Evolutionary conservation across 2,888 invertebrate species (phyloP).

Genomic region (Vesta saturnalis): DNA sequence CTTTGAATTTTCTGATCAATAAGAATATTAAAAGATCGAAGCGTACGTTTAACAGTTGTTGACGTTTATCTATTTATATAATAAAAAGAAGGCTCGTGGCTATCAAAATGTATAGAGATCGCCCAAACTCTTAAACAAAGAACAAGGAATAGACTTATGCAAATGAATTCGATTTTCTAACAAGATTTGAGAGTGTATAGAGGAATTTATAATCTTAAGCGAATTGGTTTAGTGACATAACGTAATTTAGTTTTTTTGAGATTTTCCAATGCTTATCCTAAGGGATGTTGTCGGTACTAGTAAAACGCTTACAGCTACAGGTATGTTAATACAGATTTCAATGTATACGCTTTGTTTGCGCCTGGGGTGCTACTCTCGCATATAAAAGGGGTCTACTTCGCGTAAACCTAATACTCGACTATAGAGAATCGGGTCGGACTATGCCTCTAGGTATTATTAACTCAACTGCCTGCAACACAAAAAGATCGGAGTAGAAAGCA

Average conservation of each 20-base stretch:
- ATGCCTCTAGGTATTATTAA: conserved; percentile 56
- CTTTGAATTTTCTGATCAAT: too few relatives aligned
- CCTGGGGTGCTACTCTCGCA: conserved; percentile 48
- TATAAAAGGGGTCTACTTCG: conserved; percentile 57
- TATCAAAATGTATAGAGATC: background rate
- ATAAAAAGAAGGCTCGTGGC: too few relatives aligned
- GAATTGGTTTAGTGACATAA: conserved; percentile 47
- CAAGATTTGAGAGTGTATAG: conserved; percentile 44
- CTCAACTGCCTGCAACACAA: conserved; percentile 57
- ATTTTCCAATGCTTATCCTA: conserved; percentile 31
- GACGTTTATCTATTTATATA: too few relatives aligned
- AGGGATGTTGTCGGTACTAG: conserved; percentile 30
- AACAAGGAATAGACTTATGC: conserved; percentile 38
- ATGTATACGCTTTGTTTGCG: conserved; percentile 51
- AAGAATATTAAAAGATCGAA: too few relatives aligned
- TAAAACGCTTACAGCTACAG: conserved; percentile 44
- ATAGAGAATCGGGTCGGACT: conserved; percentile 51
- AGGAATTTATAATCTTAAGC: conserved; percentile 46
- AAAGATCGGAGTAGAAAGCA: conserved; percentile 50
- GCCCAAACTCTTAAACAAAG: background rate
- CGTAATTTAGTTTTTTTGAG: conserved; percentile 36
- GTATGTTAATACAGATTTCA: conserved; percentile 47
- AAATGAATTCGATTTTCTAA: conserved; percentile 51
- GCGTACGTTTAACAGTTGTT: too few relatives aligned
- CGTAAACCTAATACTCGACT: conserved; percentile 54